Base-by-base conservation (phyloP, 2,797 vertebrate species). In the Tapera naevia region DNA sequence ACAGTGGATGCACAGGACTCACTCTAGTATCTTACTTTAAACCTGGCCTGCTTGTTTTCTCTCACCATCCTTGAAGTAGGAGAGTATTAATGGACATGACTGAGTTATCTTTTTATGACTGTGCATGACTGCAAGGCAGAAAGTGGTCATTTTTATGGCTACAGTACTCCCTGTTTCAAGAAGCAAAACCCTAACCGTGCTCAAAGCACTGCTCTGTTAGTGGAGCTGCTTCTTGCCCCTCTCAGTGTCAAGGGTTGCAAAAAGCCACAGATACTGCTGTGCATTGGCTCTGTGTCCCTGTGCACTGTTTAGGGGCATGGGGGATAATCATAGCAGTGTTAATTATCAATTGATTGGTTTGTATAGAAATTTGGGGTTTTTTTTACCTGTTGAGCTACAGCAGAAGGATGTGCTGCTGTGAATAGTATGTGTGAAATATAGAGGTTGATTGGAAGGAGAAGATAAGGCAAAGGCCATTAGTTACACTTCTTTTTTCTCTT, bases 251-350 rank as follows among this genome's bases (percentile, higher is more conserved):
- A 33, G 13, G 7, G 14, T 16, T 80, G 53, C 4, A 7, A 43
- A 51, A 51, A 54, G 57, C 13, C 13, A 64, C 5, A 24, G 45
- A 18, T 22, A 25, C 3, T 28, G 18, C 43, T 6, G 30, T 19
- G 35, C 11, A 3, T 56, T 32, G 62, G 15, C n/a, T 60, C 35
- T 39, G 13, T 27, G 18, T 15, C 0, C 0, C 23, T 22, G 24
- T 5, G 51, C 53, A 27, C 21, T 57, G 10, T 48, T 28, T 51
- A 17, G n/a, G 80, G 65, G 7, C 5, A 2, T 7, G 18, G 25
- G 10, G 4, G 0, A 16, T n/a, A 24, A 10, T 9, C 17, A 17
- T 0, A 54, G 4, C 19, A 39, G 15, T 19, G 25, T 10, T 30
- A 32, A 21, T 81, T 30, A 57, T 46, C 53, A 50, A 2, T 2